These are phyloP conservation scores for Temnothorax curvispinosus DNA, from an alignment of 1,140 invertebrate genomes.

Conservation along the genomic window DNA sequence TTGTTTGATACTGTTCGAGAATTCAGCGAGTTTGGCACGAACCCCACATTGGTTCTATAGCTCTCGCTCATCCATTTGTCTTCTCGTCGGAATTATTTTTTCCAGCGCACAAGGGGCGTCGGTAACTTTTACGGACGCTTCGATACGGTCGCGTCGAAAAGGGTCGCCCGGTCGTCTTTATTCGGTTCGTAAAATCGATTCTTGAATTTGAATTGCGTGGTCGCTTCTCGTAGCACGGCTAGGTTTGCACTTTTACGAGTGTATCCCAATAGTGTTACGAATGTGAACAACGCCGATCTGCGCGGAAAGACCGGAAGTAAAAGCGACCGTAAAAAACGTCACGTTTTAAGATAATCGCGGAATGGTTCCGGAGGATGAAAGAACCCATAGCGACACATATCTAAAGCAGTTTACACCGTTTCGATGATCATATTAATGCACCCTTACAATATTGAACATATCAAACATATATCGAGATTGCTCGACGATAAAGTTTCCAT, in stretches of 20 bases:
- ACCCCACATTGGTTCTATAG: background rate
- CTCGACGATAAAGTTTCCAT: background rate
- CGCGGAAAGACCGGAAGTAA: slow-evolving; percentile 33
- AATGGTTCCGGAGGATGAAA: slow-evolving; percentile 13
- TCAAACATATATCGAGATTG: background rate
- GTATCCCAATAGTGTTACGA: background rate
- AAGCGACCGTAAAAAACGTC: slow-evolving; percentile 46
- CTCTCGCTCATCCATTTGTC: background rate
- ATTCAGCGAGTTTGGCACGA: background rate
- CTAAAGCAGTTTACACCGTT: background rate
- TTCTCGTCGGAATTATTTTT: slow-evolving; percentile 12
- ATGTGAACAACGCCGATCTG: slow-evolving; percentile 11
- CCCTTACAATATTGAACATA: background rate
- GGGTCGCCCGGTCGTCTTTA: slow-evolving; percentile 42
- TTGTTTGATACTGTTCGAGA: background rate
- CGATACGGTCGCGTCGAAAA: slow-evolving; percentile 5
- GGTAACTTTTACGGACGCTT: slow-evolving; percentile 30
- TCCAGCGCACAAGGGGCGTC: background rate
- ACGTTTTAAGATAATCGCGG: slow-evolving; percentile 44
- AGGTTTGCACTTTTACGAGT: slow-evolving; percentile 37
- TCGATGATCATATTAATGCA: slow-evolving; percentile 1
- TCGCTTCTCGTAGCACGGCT: background rate
- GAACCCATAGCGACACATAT: background rate
- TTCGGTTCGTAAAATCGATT: slow-evolving; percentile 65
- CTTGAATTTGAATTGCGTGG: slow-evolving; percentile 58